These are phyloP conservation scores for Ethmia dodecea DNA, from an alignment of 2,888 invertebrate species.

Conservation along the genomic window DNA sequence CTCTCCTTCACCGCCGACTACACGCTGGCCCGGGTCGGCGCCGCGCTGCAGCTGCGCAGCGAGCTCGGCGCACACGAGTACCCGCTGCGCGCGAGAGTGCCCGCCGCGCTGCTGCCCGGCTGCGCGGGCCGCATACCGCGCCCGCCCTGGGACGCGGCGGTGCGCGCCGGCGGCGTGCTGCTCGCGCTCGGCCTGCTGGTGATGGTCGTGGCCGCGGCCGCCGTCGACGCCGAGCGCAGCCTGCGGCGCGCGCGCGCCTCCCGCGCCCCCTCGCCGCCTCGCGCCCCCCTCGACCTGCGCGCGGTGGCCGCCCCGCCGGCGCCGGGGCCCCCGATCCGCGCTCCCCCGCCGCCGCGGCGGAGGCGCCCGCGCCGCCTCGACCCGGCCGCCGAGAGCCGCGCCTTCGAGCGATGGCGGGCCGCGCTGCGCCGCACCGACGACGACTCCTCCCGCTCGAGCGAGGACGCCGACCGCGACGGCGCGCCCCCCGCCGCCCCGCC, in stretches of 20 bases:
- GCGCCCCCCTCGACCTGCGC: conserved; percentile 33
- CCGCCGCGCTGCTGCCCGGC: conserved; percentile 29
- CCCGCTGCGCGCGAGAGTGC: conserved; percentile 32
- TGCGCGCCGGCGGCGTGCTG: conserved; percentile 62
- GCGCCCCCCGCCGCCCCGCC: conserved; percentile 8
- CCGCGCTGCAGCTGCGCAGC: conserved; percentile 33
- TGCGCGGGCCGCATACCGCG: conserved; percentile 48
- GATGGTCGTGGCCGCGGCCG: conserved; percentile 30
- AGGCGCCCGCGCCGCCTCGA: conserved; percentile 32
- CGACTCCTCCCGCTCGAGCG: conserved; percentile 43
- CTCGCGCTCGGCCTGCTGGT: conserved; percentile 30
- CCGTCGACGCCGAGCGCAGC: conserved; percentile 30
- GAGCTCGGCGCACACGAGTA: conserved; percentile 33
- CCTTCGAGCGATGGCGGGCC: conserved; percentile 59
- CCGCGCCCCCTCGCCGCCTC: conserved; percentile 21
- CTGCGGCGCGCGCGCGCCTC: conserved; percentile 28
- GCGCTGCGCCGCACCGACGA: conserved; percentile 36
- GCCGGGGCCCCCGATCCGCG: conserved; percentile 19
- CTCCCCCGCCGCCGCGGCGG: conserved; percentile 25
- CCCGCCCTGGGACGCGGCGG: conserved; percentile 76
- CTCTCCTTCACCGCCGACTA: conserved; percentile 49
- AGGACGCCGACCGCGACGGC: conserved; percentile 29
- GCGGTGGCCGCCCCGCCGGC: conserved; percentile 21
- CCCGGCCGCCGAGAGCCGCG: conserved; percentile 31
- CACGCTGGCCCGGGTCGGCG: conserved; percentile 41